Evolutionary conservation across 1,140 invertebrate genomes (phyloP).

Genomic region (Musca domestica): DNA sequence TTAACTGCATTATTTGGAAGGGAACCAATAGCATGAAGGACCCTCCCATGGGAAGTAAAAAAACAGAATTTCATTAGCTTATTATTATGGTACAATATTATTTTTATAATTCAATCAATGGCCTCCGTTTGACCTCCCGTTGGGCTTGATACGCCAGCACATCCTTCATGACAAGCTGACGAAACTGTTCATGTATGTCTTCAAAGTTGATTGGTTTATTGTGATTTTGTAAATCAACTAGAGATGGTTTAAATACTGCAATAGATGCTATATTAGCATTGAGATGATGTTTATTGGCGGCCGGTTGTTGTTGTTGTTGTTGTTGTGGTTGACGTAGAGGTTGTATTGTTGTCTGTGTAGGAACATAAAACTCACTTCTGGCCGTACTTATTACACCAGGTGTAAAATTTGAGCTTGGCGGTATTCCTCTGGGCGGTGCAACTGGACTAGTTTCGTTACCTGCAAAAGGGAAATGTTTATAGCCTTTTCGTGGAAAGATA

Average conservation of each 20-base stretch:
- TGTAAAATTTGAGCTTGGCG: neutral
- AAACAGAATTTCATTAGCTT: no score
- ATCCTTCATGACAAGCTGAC: constrained; percentile 37
- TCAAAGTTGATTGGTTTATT: constrained; percentile 29
- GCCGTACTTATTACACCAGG: neutral
- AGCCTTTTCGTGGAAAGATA: constrained; percentile 29
- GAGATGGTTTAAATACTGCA: constrained; percentile 3
- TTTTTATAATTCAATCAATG: constrained; percentile 41
- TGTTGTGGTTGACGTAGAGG: neutral
- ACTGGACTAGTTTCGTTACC: constrained; percentile 23
- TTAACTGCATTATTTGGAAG: no score
- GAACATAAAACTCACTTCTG: constrained; percentile 16
- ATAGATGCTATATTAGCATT: neutral
- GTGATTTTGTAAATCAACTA: constrained; percentile 12
- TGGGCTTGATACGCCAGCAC: constrained; percentile 34
- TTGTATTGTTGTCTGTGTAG: constrained; percentile 16
- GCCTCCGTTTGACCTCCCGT: constrained; percentile 29
- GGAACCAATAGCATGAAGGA: no score
- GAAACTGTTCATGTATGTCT: constrained; percentile 37
- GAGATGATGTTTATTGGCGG: neutral
- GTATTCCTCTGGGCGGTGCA: constrained; percentile 16
- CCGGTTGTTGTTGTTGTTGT: neutral
- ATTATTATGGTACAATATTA: no score
- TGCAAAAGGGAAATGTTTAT: constrained; percentile 33
- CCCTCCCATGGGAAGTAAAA: no score